Evolutionary conservation across 1,140 invertebrate genomes (phyloP).

Genomic region (Cotesia typhae): DNA sequence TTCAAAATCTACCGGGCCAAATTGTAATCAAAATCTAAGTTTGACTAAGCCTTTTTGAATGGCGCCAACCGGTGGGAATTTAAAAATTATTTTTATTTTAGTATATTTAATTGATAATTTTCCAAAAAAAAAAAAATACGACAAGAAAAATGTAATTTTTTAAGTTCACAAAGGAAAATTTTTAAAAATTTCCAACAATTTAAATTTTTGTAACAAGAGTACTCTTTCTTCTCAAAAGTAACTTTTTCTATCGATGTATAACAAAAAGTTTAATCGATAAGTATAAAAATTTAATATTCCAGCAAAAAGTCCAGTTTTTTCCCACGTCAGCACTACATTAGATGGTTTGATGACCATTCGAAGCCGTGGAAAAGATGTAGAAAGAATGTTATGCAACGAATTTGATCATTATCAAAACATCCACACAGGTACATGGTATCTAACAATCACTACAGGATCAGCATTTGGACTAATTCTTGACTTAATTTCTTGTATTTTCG

Average conservation of each 20-base stretch:
- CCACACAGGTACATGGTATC: constrained; percentile 73
- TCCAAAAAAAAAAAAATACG: too few relatives aligned
- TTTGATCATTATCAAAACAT: constrained; percentile 75
- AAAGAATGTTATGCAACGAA: constrained; percentile 75
- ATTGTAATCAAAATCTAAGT: too few relatives aligned
- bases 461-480: constrained; percentile 65
- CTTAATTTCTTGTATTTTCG: constrained; percentile 47
- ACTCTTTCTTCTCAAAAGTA: too few relatives aligned
- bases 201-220: too few relatives aligned
- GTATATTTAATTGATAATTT: too few relatives aligned
- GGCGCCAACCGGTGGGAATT: too few relatives aligned
- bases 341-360: constrained; percentile 84
- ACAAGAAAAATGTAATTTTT: background rate
- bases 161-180: too few relatives aligned
- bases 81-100: too few relatives aligned
- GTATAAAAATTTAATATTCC: constrained; percentile 40
- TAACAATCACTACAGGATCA: constrained; percentile 68
- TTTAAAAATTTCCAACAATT: too few relatives aligned
- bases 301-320: constrained; percentile 83
- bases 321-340: constrained; percentile 81
- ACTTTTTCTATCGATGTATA: too few relatives aligned
- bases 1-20: too few relatives aligned
- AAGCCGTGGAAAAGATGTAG: constrained; percentile 69
- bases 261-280: background rate
- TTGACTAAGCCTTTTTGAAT: too few relatives aligned